Base-by-base conservation (phyloP, 2,797 vertebrate genomes). In the Eremophila alpestris region DNA sequence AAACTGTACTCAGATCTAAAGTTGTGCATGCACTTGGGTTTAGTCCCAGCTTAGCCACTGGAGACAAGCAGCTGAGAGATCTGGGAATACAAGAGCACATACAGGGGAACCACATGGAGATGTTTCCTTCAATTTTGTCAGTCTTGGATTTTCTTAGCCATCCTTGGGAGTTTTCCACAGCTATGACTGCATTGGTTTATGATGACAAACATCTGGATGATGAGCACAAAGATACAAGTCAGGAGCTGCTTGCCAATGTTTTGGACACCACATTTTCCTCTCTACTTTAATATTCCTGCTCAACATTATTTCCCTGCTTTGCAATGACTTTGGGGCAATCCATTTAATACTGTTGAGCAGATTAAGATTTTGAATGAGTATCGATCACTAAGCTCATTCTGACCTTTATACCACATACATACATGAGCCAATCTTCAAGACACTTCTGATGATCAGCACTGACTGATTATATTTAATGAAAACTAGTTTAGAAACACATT, bases 401-500 rank as follows among this genome's bases (percentile, higher is more conserved):
- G 93, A 80, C 38, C 95, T 92, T 12, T 74, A 81, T 56, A 77
- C 74, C 6, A 0, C 36, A 60, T 46, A 91, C 56, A 75, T 32
- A 79, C 26, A 9, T 1, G 84, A 55, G 86, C 68, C 83, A 82
- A 75, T 74, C 92, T 83, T 90, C 74, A 67, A 92, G 71, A 77
- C 60, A 68, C 56, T 79, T 93, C 34, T 85, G 86, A 95, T 92
- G 68, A 97, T 89, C 94, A 94, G 70, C 71, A 87, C 67, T 89
- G 95, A 92, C 88, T 15, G 12, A 90, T 87, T 87, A 89, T 32
- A 85, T 87, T 85, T 92, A 93, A 94, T 90, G 83, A 95, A 95
- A 94, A 92, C 89, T 93, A 90, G 89, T 88, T 96, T 76, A 85
- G 83, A 93, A 93, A 93, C 81, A 74, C 78, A 94, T 87, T 93